A percentile compares a stretch with the other conserved stretches of the same genome.
Evolutionary conservation across 2,797 vertebrate genomes (phyloP).

Genomic region (Epinephelus malabaricus): DNA sequence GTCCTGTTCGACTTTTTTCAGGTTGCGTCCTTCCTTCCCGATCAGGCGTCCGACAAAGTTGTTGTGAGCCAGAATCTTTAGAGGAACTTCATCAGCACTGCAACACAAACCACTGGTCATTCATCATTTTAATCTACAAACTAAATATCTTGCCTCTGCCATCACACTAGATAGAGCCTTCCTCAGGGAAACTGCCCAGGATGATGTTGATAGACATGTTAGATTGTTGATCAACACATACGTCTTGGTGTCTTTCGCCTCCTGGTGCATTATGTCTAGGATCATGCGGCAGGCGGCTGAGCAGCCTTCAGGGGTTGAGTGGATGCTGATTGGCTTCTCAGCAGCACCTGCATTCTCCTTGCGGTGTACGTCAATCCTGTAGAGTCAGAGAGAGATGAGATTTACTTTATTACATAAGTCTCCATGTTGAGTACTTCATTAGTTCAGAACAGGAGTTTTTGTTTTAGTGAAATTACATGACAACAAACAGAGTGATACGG

Average conservation of each 20-base stretch:
- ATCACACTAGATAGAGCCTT: neutral
- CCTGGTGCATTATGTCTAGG: slow-evolving; percentile 97
- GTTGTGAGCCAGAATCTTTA: slow-evolving; percentile 96
- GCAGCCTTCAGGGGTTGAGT: slow-evolving; percentile 95
- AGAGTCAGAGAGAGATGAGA: neutral
- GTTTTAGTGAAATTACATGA: too few relatives aligned
- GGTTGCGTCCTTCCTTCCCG: slow-evolving; percentile 95
- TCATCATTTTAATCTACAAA: too few relatives aligned
- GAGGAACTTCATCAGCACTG: slow-evolving; percentile 93
- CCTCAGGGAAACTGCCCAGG: neutral
- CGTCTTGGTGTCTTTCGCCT: slow-evolving; percentile 98
- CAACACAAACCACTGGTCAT: neutral
- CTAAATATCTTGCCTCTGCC: neutral
- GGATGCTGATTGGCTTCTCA: slow-evolving; percentile 96
- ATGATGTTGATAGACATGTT: neutral
- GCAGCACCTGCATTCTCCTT: slow-evolving; percentile 96
- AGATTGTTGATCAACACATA: slow-evolving; percentile 70
- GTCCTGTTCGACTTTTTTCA: slow-evolving; percentile 98
- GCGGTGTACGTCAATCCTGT: slow-evolving; percentile 94
- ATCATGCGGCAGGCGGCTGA: slow-evolving; percentile 95
- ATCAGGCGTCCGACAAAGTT: slow-evolving; percentile 97
- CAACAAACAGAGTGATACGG: too few relatives aligned
- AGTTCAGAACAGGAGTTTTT: neutral
- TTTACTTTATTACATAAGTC: neutral
- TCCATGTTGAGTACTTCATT: too few relatives aligned